A percentile compares a stretch with the other conserved stretches of the same genome.
Evolutionary conservation across 2,888 invertebrate genomes (phyloP).

Genomic region (Teleiodes luculella): DNA sequence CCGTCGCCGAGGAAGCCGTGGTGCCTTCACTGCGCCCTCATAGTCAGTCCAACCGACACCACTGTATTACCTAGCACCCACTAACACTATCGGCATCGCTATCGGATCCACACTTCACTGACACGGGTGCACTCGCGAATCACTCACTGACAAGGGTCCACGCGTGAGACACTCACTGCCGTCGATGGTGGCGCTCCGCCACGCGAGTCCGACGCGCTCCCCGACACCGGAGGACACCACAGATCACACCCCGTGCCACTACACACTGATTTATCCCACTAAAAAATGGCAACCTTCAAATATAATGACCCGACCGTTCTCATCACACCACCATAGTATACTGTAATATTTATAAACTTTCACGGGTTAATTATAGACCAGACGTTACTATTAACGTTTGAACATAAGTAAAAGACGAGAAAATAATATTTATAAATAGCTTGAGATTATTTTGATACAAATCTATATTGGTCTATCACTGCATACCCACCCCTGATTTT

Average conservation of each 20-base stretch:
- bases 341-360: conserved; percentile 78
- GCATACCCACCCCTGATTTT: conserved; percentile 75
- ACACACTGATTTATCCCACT: conserved; percentile 63
- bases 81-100: conserved; percentile 74
- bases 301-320: conserved; percentile 61
- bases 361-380: conserved; percentile 76
- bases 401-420: conserved; percentile 78
- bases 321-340: conserved; percentile 66
- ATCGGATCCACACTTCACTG: conserved; percentile 56
- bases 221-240: conserved; percentile 33
- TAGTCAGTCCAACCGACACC: conserved; percentile 71
- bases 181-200: neutral
- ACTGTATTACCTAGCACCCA: conserved; percentile 73
- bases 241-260: conserved; percentile 68
- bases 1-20: conserved; percentile 76
- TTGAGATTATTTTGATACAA: conserved; percentile 78
- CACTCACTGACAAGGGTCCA: neutral
- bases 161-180: neutral
- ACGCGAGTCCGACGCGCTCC: conserved; percentile 17
- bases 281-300: conserved; percentile 77
- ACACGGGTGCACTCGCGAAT: conserved; percentile 12
- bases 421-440: conserved; percentile 80
- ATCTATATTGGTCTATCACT: conserved; percentile 73
- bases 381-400: conserved; percentile 78
- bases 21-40: conserved; percentile 80